Evolutionary conservation across 2,888 invertebrate species (phyloP), one percentile per base, ranked within the genome.

Genomic region (Parnassius mnemosyne): DNA sequence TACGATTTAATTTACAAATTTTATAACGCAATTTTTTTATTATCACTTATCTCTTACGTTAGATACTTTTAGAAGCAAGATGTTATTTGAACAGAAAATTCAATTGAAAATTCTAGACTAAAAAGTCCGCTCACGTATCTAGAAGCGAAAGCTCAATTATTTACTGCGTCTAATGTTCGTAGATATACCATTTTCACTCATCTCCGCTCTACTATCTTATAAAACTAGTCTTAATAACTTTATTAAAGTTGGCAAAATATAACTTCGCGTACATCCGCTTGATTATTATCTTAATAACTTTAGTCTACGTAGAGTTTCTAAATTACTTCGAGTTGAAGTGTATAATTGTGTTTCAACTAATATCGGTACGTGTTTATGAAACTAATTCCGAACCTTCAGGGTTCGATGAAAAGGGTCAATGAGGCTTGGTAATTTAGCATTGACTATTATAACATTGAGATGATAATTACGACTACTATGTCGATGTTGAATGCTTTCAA

Each of bases 321-420:
- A 49, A 46, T 3, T n/a, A 46, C n/a, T 46, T 50, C 10, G 9
- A 12, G 7, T 34, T 53, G 10, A 53, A 41, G n/a, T 9, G 41
- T 41, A n/a, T 62, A 50, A 61, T 46, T 47, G 42, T 9, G 43
- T 20, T 55, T 16, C 44, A 44, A 43, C 34, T 53, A 53, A 41
- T 13, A 53, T 43, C 51, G 12, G 50, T 12, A 25, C 13, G n/a
- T 57, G 42, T 16, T n/a, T 41, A 49, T 57, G 57, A 50, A 57
- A 57, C 57, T 42, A 0, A 16, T 10, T 41, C 49, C 13, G 57
- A 57, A 50, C 41, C 16, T 42, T 50, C 49, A 16, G 16, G 50
- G 57, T 16, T 42, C 11, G 10, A 50, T 47, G 47, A 50, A 57
- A 11, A 49, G 49, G 57, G 57, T 57, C 49, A 57, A 42, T 42